Base-by-base conservation (phyloP, 2,888 invertebrate species). In the Campopleginae sp. region DNA sequence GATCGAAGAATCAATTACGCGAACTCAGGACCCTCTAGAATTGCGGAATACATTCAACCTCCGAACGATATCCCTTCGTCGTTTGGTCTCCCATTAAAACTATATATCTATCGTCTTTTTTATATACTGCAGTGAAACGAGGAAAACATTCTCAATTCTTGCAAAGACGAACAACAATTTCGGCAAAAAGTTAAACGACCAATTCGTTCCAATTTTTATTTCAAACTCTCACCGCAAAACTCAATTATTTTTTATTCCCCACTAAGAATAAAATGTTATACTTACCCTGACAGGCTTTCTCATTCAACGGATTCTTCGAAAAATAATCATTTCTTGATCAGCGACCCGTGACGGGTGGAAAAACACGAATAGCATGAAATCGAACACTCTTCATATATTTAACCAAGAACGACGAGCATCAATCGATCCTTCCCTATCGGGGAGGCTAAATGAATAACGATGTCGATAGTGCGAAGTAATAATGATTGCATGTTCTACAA, bases 1-100 rank as follows among this genome's bases (percentile, higher is more conserved):
- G 80, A 76, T 44, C 65, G 70, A 76, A 81, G 86, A 88, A 87
- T 88, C 85, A 87, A 87, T 87, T 88, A 86, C 70, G 38, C 65
- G 75, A 44, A 76, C 46, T 65, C 38, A 27, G 14, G 83, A 81
- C 82, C 84, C 80, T 85, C 83, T 54, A 42, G 61, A 54, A 48
- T 70, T 44, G 14, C 46, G 44, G 3, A 10, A 58, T 1, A 58
- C 14, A 58, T 19, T 27, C 4, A 58, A 58, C 1, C 27, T 14
- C 1, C 14, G 27, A 27, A 27, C 8, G 27, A 14, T 27, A 27
- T 58, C 58, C 14, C 27, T 12, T 58, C 14, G 14, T 14, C 27
- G 1, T 12, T 58, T 27, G 27, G 14, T 27, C 27, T 58, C 14
- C 3, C 10, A 14, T 12, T 58, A 27, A 6, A 14, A 27, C n/a